Conservation (phyloP, 2,113 vertebrate genomes). For the Lepus europaeus region DNA sequence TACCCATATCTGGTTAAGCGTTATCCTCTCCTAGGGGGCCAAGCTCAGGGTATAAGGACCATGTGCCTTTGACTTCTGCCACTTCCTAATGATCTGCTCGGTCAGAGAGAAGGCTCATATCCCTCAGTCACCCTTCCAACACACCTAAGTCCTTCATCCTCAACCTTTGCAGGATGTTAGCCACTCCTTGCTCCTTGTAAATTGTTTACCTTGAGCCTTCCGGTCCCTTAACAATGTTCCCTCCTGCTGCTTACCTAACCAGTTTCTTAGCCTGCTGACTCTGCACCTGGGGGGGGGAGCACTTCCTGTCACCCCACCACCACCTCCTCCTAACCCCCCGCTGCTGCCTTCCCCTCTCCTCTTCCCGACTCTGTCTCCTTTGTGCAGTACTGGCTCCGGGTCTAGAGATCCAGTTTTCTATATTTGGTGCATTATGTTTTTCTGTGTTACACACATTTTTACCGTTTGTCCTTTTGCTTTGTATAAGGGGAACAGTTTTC, state of each 20-base stretch:
- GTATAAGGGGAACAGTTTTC: too few relatives aligned
- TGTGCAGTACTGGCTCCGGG: not conserved
- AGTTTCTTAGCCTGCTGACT: not conserved
- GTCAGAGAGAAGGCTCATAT: not conserved
- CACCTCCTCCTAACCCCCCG: too few relatives aligned
- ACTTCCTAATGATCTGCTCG: not conserved
- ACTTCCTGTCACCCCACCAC: too few relatives aligned
- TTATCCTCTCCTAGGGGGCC: not conserved
- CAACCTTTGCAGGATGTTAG: not conserved
- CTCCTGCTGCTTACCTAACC: not conserved
- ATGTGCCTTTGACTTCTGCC: not conserved
- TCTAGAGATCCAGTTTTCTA: not conserved
- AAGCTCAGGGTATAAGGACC: not conserved
- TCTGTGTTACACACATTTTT: not conserved
- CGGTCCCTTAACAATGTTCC: not conserved
- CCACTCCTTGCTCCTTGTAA: not conserved
- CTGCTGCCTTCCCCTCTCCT: not conserved
- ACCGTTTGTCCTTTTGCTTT: not conserved
- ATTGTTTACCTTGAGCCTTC: not conserved
- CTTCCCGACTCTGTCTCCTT: not conserved
- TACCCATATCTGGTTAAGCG: too few relatives aligned
- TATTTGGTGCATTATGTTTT: not conserved
- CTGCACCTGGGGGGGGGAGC: not conserved
- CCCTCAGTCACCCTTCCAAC: conserved; percentile 11
- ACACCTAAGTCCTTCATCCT: not conserved